Evolutionary conservation across 2,888 invertebrate species (phyloP).

Genomic region (Andricus quercusramuli): DNA sequence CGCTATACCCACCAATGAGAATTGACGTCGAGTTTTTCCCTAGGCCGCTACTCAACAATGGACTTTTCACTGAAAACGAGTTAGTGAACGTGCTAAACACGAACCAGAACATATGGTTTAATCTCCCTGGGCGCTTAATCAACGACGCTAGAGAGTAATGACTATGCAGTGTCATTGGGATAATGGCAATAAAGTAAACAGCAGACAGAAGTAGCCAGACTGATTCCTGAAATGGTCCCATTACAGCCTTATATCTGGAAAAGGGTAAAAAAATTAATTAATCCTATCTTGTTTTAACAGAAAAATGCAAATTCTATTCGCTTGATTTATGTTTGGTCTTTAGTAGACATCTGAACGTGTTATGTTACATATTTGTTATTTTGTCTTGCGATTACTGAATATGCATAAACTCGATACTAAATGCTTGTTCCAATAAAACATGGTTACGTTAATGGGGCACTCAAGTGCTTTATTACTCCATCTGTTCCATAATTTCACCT

Average conservation of each 20-base stretch:
- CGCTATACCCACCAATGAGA: constrained; percentile 82
- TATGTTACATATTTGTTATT: constrained; percentile 16
- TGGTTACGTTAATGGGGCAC: constrained; percentile 14
- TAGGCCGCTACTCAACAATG: constrained; percentile 83
- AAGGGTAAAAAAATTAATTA: not conserved
- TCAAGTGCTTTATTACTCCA: constrained; percentile 7
- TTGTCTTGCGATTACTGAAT: not conserved
- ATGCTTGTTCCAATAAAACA: constrained; percentile 11
- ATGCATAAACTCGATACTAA: constrained; percentile 11
- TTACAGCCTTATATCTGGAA: constrained; percentile 87
- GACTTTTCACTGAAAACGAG: constrained; percentile 82
- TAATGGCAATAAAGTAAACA: constrained; percentile 86
- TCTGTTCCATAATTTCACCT: constrained; percentile 12
- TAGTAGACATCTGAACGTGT: not conserved
- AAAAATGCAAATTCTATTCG: constrained; percentile 15
- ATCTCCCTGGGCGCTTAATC: constrained; percentile 84
- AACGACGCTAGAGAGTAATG: constrained; percentile 86
- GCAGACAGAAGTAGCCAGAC: constrained; percentile 88
- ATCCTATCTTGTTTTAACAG: constrained; percentile 18
- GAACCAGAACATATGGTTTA: constrained; percentile 93
- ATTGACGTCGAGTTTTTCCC: constrained; percentile 85
- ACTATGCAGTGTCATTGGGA: constrained; percentile 86
- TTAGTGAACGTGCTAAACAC: constrained; percentile 93
- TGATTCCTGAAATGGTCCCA: constrained; percentile 91
- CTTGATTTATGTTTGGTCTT: not conserved